Conservation (phyloP, 2,888 invertebrate genomes). For the Apodemia duryi region DNA sequence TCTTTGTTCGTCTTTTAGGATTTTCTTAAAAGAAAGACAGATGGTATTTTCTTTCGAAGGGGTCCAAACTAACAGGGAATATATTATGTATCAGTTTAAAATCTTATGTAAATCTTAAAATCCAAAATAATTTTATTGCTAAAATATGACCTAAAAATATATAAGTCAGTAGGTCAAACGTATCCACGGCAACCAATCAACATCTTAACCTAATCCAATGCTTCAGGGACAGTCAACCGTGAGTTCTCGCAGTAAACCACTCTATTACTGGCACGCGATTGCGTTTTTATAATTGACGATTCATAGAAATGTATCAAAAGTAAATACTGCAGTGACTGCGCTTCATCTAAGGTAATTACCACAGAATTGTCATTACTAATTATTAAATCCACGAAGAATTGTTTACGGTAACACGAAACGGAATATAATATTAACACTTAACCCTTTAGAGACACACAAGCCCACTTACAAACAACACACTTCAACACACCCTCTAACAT, state of each 20-base stretch:
- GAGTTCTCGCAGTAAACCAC: constrained; percentile 19
- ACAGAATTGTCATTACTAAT: background rate
- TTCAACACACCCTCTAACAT: too few species aligned
- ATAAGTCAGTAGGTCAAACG: constrained; percentile 28
- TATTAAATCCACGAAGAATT: background rate
- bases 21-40: too few species aligned
- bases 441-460: too few species aligned
- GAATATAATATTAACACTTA: too few species aligned
- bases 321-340: background rate
- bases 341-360: background rate
- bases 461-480: too few species aligned
- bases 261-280: constrained; percentile 7
- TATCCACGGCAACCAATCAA: constrained; percentile 38
- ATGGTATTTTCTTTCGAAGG: too few species aligned
- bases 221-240: constrained; percentile 28
- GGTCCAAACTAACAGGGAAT: too few species aligned
- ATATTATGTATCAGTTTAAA: too few species aligned
- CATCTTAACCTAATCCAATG: constrained; percentile 23
- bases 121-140: too few species aligned
- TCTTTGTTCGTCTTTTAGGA: too few species aligned
- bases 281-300: constrained; percentile 1
- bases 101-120: too few species aligned
- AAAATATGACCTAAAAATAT: constrained; percentile 7
- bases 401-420: background rate
- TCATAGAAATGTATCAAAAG: constrained; percentile 4